A percentile compares a stretch with the other conserved stretches of the same genome.
Conservation (phyloP, 2,888 invertebrate genomes). For the Pterostichus niger region DNA sequence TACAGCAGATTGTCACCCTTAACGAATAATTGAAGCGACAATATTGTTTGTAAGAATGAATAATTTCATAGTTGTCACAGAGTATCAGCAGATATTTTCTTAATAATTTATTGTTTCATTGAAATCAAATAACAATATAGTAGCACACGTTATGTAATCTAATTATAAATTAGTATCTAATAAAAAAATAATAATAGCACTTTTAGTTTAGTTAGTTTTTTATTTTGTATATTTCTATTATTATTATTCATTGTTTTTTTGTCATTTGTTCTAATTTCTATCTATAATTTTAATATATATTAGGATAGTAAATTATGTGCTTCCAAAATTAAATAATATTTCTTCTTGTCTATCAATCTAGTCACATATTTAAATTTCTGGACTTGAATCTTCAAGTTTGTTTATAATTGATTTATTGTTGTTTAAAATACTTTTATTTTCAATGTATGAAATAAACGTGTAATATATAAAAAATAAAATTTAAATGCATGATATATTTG, state of each 20-base stretch:
- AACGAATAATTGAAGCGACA: not conserved
- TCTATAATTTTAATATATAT: not conserved
- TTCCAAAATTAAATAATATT: conserved; percentile 21
- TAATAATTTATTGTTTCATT: not conserved
- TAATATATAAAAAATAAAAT: conserved; percentile 29
- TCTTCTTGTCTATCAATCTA: not conserved
- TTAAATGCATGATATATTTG: not conserved
- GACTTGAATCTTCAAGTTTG: not conserved
- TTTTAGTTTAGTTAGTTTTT: not conserved
- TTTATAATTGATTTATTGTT: conserved; percentile 21
- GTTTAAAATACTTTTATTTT: not conserved
- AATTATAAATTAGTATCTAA: conserved; percentile 11
- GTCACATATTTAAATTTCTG: not conserved
- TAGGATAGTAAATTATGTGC: conserved; percentile 7
- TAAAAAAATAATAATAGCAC: not conserved
- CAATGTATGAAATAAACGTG: conserved; percentile 19
- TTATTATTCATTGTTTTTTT: too few relatives aligned
- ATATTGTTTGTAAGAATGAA: not conserved
- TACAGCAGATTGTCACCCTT: too few relatives aligned
- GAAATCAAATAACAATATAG: not conserved
- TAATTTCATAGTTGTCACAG: not conserved
- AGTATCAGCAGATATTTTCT: not conserved
- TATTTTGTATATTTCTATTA: too few relatives aligned
- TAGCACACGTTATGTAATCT: not conserved
- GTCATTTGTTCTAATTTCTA: too few relatives aligned